phyloP scores from a whole-genome alignment of 2,888 invertebrate species.

The Andrena praecox region DNA sequence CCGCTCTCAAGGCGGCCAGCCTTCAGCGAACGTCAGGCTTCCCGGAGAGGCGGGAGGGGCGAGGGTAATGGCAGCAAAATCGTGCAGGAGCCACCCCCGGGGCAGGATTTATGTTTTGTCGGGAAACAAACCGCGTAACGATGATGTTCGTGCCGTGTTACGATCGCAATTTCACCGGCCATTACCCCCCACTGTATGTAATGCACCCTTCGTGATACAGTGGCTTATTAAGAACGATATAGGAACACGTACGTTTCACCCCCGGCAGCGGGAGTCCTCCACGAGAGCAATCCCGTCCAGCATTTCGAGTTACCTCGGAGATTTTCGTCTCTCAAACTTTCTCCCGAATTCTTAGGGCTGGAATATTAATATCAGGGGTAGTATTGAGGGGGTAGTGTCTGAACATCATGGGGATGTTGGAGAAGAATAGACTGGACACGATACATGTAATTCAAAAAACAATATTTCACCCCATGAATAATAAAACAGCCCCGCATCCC shows the following conservation, averaged over 20 bases:
- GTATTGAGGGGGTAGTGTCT: too few species aligned
- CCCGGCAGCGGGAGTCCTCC: conserved; percentile 10
- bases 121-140: conserved; percentile 38
- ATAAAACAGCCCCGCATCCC: background rate
- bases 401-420: too few species aligned
- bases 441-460: background rate
- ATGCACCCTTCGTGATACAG: conserved; percentile 55
- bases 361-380: too few species aligned
- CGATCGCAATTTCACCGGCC: conserved; percentile 65
- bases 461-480: background rate
- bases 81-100: conserved; percentile 24
- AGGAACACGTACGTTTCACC: background rate
- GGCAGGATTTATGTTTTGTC: conserved; percentile 57
- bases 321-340: background rate
- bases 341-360: too few species aligned
- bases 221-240: conserved; percentile 57
- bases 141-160: conserved; percentile 58
- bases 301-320: background rate
- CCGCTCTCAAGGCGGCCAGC: too few species aligned
- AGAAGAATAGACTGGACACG: too few species aligned
- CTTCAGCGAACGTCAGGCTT: background rate
- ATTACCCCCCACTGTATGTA: conserved; percentile 57
- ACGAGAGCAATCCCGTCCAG: background rate
- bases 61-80: conserved; percentile 31
- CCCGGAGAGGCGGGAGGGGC: background rate